Base-by-base conservation (phyloP, 2,797 vertebrate species). In the Ambastaia sidthimunki region DNA sequence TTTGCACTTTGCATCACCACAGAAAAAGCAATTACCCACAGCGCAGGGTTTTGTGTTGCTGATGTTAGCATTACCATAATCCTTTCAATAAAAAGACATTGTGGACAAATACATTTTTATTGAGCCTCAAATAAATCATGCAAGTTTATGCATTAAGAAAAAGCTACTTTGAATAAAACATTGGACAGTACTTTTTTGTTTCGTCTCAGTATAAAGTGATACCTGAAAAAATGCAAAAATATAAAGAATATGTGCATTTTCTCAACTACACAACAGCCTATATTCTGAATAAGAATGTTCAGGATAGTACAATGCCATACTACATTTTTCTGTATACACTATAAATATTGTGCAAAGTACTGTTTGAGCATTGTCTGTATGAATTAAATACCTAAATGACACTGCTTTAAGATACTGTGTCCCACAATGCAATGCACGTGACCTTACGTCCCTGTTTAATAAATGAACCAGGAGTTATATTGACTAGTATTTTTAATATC, bases 21-120 rank as follows among this genome's bases (percentile, higher is more conserved):
- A 25, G 66, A 83, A 73, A 84, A 90, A 86, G 54, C 82, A 82
- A 87, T 85, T 86, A 83, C 87, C 82, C 70, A 78, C 74, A 81
- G 11, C 1, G 54, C 47, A 59, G 74, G 76, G 34, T 85, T 81
- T 83, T 81, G 82, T 80, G 82, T 76, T 84, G 80, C 74, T 80
- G 48, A 76, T 80, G 83, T 80, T 80, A 78, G 71, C 71, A 73
- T 75, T 85, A 68, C 76, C 82, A 71, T 79, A 75, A 68, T 84
- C 74, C 79, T 28, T 85, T 85, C 78, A 84, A 83, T 84, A 86
- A 84, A 84, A 47, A 79, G 73, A 83, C 83, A 84, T 77, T 71
- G 76, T 25, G 63, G 85, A 81, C 79, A 74, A 76, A 37, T 47
- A 81, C 72, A 52, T 68, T 77, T 37, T 28, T 76, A 72, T 76